Evolutionary conservation across 2,113 vertebrate genomes (phyloP), one percentile per base, ranked within the genome.

Genomic region (Erythrocercus mccallii): DNA sequence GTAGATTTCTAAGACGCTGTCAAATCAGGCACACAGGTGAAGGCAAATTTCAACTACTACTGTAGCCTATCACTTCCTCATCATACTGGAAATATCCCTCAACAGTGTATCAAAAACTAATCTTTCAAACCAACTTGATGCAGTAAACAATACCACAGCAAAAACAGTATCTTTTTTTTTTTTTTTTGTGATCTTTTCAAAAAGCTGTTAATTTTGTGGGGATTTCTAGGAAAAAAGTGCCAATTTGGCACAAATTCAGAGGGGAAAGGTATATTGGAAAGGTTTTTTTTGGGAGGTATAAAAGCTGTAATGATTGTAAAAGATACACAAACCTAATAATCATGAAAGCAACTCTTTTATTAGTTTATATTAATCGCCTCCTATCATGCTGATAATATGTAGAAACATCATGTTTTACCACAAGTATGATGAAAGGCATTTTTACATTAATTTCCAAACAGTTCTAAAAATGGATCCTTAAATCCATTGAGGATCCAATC

Each of bases 191-290:
- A 88, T 53, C 54, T 95, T 95, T 83, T 73, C n/a, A 77, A 56
- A 69, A 85, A 71, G 87, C n/a, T 85, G 60, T 12, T 93, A 65
- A 92, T 97, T 96, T 93, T 53, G 62, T 76, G 56, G 74, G 28
- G 53, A 89, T n/a, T 80, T 96, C 62, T 65, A 60, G 48, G 40
- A 10, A 8, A 35, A 90, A 65, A 70, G 44, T 85, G 56, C 73
- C 85, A 95, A 90, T 95, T 94, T 95, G 44, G 95, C 93, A 81
- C 48, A 93, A 96, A 91, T 91, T 94, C 57, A 57, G 28, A 4
- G 6, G 13, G 13, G 12, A 87, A 95, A 92, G 40, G 68, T 91
- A 92, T 51, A 33, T 61, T 93, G 70, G 70, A 30, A 95, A 90
- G 42, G 50, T 76, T 95, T 97, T 87, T 78, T 50, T 92, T 91